Evolutionary conservation across 2,888 invertebrate genomes (phyloP), one percentile per base, ranked within the genome.

Genomic region (Mellilla xanthometata): DNA sequence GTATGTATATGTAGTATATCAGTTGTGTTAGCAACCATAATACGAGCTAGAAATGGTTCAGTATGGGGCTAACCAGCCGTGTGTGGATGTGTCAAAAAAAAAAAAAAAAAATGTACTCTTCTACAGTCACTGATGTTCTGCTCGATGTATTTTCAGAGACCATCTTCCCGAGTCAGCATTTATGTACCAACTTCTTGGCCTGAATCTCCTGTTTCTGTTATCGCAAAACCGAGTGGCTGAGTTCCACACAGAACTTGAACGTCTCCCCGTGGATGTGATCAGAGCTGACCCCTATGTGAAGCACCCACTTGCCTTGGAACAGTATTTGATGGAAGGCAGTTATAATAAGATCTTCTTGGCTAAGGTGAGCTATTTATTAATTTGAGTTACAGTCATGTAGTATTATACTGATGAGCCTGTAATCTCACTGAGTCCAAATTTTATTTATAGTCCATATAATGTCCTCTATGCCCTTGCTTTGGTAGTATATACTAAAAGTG

Each of bases 301-400:
- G 52, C 98, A 99, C 72, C 98, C 99, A 0, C 91, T 99, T 7
- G 96, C 97, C 5, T 92, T 99, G 68, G 99, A 99, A 70, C 99
- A 99, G 78, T 99, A 98, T 79, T 91, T 99, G 40, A 99, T 99
- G 99, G 99, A 99, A 80, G 99, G 99, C 33, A 97, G 98, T 59
- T 99, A 99, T 76, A 99, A 99, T 77, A 99, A 99, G 86, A 96
- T 97, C 42, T 97, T 97, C 73, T 91, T 97, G 60, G 97, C 97
- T 1, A 96, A 97, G 83, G 95, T 91, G 26, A 12, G 28, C 19
- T 27, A 0, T 13, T 23, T 23, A n/a, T n/a, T n/a, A n/a, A n/a
- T n/a, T n/a, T n/a, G n/a, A n/a, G n/a, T n/a, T n/a, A n/a, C n/a
- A n/a, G n/a, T n/a, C n/a, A n/a, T n/a, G n/a, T n/a, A n/a, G n/a